Percentiles rank a stretch among this genome's conserved stretches.
These are phyloP conservation scores for Carposina sasakii DNA, from an alignment of 1,140 invertebrate species.

Conservation along the genomic window DNA sequence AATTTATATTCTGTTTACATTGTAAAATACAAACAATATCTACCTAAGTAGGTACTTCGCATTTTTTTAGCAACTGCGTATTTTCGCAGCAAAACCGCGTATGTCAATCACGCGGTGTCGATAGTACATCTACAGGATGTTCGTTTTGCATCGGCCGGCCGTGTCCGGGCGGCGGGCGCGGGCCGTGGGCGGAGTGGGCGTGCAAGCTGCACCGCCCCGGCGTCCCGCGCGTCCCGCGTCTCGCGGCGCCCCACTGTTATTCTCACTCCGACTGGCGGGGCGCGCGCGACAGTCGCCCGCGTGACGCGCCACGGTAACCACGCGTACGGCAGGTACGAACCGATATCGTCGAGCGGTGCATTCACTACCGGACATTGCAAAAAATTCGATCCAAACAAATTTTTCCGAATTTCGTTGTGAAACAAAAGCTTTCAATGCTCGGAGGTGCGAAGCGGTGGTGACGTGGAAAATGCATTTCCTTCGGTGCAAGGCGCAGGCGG, in stretches of 20 bases:
- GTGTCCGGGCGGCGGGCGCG: neutral
- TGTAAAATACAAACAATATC: no score
- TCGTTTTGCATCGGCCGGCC: no score
- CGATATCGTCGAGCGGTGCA: conserved; percentile 49
- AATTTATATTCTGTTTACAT: no score
- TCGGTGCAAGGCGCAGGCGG: conserved; percentile 61
- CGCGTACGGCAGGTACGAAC: conserved; percentile 46
- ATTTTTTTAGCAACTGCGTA: no score
- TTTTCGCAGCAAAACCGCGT: no score
- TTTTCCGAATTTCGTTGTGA: neutral
- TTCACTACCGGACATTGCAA: conserved; percentile 47
- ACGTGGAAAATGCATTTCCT: conserved; percentile 65
- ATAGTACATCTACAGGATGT: no score
- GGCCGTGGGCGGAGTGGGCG: conserved; percentile 37
- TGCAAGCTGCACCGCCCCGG: conserved; percentile 43
- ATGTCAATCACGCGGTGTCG: no score
- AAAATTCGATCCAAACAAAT: conserved; percentile 32
- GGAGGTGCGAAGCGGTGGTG: conserved; percentile 37
- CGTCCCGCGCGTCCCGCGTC: conserved; percentile 38
- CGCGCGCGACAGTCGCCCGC: conserved; percentile 57
- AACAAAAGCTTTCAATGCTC: no score
- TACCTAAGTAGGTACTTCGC: no score
- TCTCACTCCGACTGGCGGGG: conserved; percentile 57
- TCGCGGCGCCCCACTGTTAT: conserved; percentile 58
- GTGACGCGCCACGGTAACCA: conserved; percentile 53